Conservation (phyloP, 2,797 vertebrate species). For the Liasis olivaceus region DNA sequence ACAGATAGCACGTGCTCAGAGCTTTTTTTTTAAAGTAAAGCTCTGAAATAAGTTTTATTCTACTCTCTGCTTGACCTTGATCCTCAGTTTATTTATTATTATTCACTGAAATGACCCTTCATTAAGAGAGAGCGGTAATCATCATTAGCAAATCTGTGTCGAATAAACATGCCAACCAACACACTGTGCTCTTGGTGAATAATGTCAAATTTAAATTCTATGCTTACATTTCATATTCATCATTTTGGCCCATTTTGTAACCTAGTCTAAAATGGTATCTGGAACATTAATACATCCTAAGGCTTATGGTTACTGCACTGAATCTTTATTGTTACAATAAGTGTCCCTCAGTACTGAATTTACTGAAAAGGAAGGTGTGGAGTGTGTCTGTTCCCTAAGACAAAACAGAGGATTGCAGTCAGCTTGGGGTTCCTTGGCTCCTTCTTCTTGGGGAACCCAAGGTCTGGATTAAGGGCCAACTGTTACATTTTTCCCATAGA, state of each 20-base stretch:
- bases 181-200: constrained; percentile 45
- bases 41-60: not conserved
- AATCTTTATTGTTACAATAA: constrained; percentile 45
- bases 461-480: not conserved
- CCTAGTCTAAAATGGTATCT: not conserved
- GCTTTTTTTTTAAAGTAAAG: not conserved
- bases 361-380: constrained; percentile 43
- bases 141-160: constrained; percentile 45
- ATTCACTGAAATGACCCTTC: not conserved
- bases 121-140: not conserved
- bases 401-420: not conserved
- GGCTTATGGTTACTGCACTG: constrained; percentile 51
- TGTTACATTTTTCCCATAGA: not conserved
- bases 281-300: constrained; percentile 24
- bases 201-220: constrained; percentile 51
- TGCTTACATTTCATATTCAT: constrained; percentile 37
- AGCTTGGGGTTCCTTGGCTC: not conserved
- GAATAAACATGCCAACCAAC: constrained; percentile 56
- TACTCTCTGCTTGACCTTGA: not conserved
- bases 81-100: not conserved
- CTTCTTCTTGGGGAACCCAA: not conserved
- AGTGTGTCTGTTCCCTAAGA: constrained; percentile 25
- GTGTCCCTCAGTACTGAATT: constrained; percentile 55
- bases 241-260: constrained; percentile 24
- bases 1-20: not conserved